Evolutionary conservation across 2,113 vertebrate genomes (phyloP), one percentile per base, ranked within the genome.

Genomic region (Thymallus thymallus): DNA sequence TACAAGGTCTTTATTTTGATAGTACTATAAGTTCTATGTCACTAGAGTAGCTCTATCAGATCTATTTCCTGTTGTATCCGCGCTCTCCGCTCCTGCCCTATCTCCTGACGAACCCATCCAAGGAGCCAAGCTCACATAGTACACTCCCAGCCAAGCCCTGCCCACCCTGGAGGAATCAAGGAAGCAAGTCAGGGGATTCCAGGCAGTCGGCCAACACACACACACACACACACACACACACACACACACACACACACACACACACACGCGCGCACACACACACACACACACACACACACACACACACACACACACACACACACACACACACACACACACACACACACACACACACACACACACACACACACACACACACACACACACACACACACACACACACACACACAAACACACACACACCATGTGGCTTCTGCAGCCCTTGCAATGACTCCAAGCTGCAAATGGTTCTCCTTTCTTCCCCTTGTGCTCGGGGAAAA

Each of bases 131-230:
- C 85, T 86, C 84, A 79, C 72, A 76, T 74, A 85, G 79, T 76
- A 77, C 75, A 82, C 85, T 87, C 74, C 86, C 87, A 90, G 85
- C 84, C 85, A 89, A 88, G 84, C 88, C 88, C 89, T 90, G 90
- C 89, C 89, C 82, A 86, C 87, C 85, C 82, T 23, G 32, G 20
- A 45, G 56, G 6, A 68, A 45, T 41, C 41, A 67, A 74, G 79
- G 78, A 82, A 82, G 73, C 63, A 35, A 61, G 71, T 62, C 78
- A 77, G 83, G 87, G 83, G 75, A 85, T 84, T 83, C 80, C 80
- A 81, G 87, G 83, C 79, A 73, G 41, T 60, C 23, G 24, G 83
- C 87, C 85, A 88, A 80, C 68, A 71, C 74, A 82, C 84, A 85
- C 76, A 86, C 73, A 84, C 35, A 41, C 35, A 41, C 35, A 41